These are phyloP conservation scores for Sturmia bella DNA, from an alignment of 2,888 invertebrate species.

Conservation along the genomic window DNA sequence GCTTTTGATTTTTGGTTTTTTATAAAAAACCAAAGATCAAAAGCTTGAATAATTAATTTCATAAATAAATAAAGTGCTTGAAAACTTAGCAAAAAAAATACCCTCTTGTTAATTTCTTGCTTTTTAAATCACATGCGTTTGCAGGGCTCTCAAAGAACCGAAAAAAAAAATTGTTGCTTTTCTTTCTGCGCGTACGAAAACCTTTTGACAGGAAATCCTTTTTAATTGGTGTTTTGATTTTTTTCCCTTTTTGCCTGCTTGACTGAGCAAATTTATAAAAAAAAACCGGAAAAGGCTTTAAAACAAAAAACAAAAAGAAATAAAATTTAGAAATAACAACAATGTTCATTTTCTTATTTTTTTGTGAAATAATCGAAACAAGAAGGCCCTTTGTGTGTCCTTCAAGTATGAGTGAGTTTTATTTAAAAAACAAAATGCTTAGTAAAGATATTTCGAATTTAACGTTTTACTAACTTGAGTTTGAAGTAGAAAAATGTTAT, in stretches of 20 bases:
- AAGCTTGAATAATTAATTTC: too few species aligned
- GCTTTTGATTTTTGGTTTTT: too few species aligned
- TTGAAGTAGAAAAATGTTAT: conserved; percentile 51
- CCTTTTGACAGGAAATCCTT: conserved; percentile 28
- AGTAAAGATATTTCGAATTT: conserved; percentile 19
- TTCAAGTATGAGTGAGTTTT: not conserved
- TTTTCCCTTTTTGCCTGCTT: not conserved
- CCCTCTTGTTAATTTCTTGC: too few species aligned
- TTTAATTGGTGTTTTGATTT: conserved; percentile 53
- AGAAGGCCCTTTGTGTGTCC: not conserved
- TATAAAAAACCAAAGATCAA: too few species aligned
- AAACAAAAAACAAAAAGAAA: conserved; percentile 7
- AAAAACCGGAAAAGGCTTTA: conserved; percentile 36
- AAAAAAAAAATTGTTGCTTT: not conserved
- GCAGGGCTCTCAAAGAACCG: not conserved
- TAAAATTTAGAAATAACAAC: not conserved
- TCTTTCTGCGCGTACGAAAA: not conserved
- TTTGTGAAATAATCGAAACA: conserved; percentile 13
- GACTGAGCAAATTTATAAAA: conserved; percentile 48
- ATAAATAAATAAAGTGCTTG: too few species aligned
- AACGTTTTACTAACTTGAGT: conserved; percentile 46
- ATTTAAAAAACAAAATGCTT: not conserved
- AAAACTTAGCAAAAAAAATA: too few species aligned
- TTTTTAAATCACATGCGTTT: not conserved
- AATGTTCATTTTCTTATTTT: conserved; percentile 14